A percentile compares a stretch with the other conserved stretches of the same genome.
Conservation (phyloP, 2,888 invertebrate species). For the Cataglyphis altisquamis region DNA sequence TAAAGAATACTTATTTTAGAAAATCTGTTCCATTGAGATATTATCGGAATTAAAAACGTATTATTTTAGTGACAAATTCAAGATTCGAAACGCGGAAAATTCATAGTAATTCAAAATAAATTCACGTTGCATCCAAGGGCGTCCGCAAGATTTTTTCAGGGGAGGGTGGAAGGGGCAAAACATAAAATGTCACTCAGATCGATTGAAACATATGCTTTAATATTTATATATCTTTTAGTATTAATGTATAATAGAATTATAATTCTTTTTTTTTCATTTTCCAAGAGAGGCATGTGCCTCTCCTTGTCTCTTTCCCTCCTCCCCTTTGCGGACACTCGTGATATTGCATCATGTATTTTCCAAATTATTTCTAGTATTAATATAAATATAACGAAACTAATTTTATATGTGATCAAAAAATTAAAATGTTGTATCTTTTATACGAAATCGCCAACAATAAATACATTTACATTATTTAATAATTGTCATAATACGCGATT, state of each 20-base stretch:
- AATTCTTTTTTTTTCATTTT: too few relatives aligned
- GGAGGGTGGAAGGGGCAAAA: too few relatives aligned
- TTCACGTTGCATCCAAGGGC: background rate
- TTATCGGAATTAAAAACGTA: background rate
- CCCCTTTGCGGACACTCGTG: too few relatives aligned
- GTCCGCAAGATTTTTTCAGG: too few relatives aligned
- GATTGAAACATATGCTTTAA: too few relatives aligned
- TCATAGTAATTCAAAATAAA: background rate
- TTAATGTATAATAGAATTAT: too few relatives aligned
- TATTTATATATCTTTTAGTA: too few relatives aligned
- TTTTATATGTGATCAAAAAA: background rate
- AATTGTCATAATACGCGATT: background rate
- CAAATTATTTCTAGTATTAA: background rate
- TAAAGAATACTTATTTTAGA: background rate
- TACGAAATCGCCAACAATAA: background rate
- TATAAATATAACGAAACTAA: background rate
- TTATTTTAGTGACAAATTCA: background rate
- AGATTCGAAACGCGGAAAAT: background rate
- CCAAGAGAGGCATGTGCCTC: too few relatives aligned
- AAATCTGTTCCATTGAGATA: constrained; percentile 9
- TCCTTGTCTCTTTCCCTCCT: too few relatives aligned
- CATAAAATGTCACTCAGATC: too few relatives aligned
- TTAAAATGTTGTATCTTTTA: background rate
- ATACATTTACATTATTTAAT: background rate
- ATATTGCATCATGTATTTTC: background rate